These are phyloP conservation scores for Elaeidobius kamerunicus DNA, from an alignment of 2,888 invertebrate species.

Conservation along the genomic window DNA sequence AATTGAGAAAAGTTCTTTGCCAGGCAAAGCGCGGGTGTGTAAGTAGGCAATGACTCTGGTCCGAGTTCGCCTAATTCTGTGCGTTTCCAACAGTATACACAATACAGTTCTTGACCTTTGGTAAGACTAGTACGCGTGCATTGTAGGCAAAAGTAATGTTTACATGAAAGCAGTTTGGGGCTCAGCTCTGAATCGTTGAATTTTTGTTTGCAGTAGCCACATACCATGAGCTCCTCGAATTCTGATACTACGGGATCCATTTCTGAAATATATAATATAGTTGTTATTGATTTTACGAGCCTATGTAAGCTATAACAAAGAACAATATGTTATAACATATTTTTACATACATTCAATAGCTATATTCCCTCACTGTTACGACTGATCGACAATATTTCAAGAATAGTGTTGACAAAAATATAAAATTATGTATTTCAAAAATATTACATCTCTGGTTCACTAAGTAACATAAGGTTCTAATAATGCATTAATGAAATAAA, in stretches of 20 bases:
- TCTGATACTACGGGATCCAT: constrained; percentile 56
- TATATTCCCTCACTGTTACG: no score
- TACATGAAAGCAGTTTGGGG: constrained; percentile 71
- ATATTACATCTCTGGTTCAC: no score
- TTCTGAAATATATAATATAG: constrained; percentile 29
- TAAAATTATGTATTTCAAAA: no score
- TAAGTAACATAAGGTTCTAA: no score
- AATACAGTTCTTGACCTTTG: constrained; percentile 66
- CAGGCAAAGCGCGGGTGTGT: constrained; percentile 64
- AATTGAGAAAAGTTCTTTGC: constrained; percentile 62
- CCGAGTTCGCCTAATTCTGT: constrained; percentile 67
- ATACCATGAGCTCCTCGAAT: constrained; percentile 70
- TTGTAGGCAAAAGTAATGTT: constrained; percentile 74
- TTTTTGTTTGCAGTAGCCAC: constrained; percentile 72
- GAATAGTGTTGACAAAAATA: no score
- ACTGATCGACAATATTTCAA: no score
- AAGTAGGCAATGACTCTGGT: constrained; percentile 65
- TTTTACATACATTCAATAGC: no score
- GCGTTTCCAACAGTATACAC: constrained; percentile 72
- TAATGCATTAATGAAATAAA: no score
- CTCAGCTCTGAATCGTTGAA: constrained; percentile 71
- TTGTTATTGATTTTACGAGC: not conserved
- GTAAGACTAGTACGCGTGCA: constrained; percentile 67
- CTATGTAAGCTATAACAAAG: not conserved
- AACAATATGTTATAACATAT: no score